Evolutionary conservation across 2,888 invertebrate species (phyloP).

Genomic region (Andricus curvator): DNA sequence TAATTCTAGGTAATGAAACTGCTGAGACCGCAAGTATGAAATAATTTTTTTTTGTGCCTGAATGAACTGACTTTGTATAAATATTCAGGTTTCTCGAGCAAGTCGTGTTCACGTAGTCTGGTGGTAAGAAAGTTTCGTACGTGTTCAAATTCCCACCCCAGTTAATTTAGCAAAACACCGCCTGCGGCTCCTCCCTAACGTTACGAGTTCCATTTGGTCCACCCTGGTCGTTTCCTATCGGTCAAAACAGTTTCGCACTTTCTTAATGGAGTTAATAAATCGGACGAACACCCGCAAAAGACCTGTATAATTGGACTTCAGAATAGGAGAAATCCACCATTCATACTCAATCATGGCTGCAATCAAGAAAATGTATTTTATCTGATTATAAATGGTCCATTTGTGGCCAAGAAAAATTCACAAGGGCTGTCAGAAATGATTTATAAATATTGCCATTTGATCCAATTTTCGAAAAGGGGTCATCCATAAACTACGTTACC

Average conservation of each 20-base stretch:
- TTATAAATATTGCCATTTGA: too few relatives aligned
- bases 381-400: neutral
- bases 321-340: constrained; percentile 4
- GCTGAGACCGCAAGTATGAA: neutral
- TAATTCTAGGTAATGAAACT: too few relatives aligned
- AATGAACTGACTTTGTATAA: constrained; percentile 29
- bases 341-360: neutral
- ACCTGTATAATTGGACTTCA: neutral
- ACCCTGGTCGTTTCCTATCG: constrained; percentile 65
- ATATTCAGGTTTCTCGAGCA: constrained; percentile 38
- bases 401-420: neutral
- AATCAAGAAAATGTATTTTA: neutral
- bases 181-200: constrained; percentile 56
- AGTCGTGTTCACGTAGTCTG: constrained; percentile 39
- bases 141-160: constrained; percentile 58
- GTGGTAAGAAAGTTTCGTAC: constrained; percentile 54
- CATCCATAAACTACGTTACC: too few relatives aligned
- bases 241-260: constrained; percentile 64
- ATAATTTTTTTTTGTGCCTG: neutral
- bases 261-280: constrained; percentile 66
- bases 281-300: constrained; percentile 26
- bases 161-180: constrained; percentile 60
- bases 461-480: too few relatives aligned
- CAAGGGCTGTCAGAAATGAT: too few relatives aligned
- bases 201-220: constrained; percentile 58